A percentile compares a stretch with the other conserved stretches of the same genome.
Evolutionary conservation across 2,888 invertebrate species (phyloP).

Genomic region (Coelinius sp.): DNA sequence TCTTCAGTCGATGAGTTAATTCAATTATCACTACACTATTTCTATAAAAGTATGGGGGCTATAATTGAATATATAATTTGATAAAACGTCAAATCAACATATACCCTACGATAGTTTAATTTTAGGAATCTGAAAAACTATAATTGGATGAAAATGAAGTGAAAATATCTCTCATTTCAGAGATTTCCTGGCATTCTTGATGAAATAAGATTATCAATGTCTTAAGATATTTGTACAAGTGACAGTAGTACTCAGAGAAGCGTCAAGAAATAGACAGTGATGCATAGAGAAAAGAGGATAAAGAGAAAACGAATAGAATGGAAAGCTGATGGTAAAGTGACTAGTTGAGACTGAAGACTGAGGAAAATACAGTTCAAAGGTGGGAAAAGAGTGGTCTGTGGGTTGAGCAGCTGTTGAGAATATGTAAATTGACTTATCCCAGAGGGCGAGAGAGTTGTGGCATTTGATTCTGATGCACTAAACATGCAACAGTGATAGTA

Average conservation of each 20-base stretch:
- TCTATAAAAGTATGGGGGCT: too few species aligned
- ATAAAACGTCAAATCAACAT: too few species aligned
- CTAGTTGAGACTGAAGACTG: constrained; percentile 4
- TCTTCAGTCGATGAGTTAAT: too few species aligned
- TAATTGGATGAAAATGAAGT: too few species aligned
- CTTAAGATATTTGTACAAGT: not conserved
- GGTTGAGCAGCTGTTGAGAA: constrained; percentile 46
- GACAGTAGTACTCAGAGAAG: not conserved
- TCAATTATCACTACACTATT: too few species aligned
- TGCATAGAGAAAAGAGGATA: not conserved
- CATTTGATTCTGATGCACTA: constrained; percentile 40
- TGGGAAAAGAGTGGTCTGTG: constrained; percentile 29
- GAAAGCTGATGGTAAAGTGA: not conserved
- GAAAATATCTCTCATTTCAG: too few species aligned
- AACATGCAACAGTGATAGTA: constrained; percentile 47
- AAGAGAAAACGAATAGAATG: not conserved
- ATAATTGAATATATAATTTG: too few species aligned
- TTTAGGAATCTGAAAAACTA: too few species aligned
- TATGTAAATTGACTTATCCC: constrained; percentile 55
- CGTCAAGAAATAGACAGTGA: not conserved
- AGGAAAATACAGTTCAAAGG: constrained; percentile 36
- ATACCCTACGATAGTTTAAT: too few species aligned
- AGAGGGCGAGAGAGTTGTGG: constrained; percentile 21
- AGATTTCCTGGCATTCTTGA: too few species aligned
- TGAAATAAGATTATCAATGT: not conserved